Base-by-base conservation (phyloP, 2,888 invertebrate genomes). In the Nephrotoma flavescens region DNA sequence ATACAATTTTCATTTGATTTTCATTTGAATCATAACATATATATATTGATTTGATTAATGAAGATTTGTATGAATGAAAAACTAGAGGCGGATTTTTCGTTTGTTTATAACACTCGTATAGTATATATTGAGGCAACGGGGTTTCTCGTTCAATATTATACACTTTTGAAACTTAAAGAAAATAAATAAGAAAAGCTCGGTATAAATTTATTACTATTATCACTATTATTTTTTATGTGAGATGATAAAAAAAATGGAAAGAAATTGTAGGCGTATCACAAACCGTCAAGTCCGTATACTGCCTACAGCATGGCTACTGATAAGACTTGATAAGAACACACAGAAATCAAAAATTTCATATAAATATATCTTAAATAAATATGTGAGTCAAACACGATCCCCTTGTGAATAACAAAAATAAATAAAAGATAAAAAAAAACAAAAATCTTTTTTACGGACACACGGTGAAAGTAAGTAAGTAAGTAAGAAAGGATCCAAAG, bases 211-310 rank as follows among this genome's bases (percentile, higher is more conserved):
- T 42, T 84, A 84, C 15, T 84, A 42, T 84, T 84, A 84, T 84
- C 42, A 84, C 71, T 71, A 71, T 71, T 71, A 71, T 31, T 71
- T 71, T 71, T 71, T 71, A 71, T 71, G 71, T 71, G 71, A 71
- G 31, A 71, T 71, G 71, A 71, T 71, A 84, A 84, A 84, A 31
- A 85, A 44, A 85, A 31, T 42, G n/a, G 45, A 83, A 57, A 85
- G 42, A 83, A 86, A 87, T 83, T 86, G 87, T 87, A 87, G 87
- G 87, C 87, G 87, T 87, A 87, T 87, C 87, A 85, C 85, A 84
- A 87, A 87, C 87, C 87, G 87, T 87, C 87, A 86, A 83, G 71
- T 83, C 86, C 47, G 52, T 83, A 71, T 71, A 86, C 86, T 71
- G 84, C 86, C 86, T 86, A 86, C 86, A 84, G 86, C 84, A 42